These are phyloP conservation scores for Exaiptasia diaphana DNA, from an alignment of 64 coral and sea anemone genomes.

Conservation along the genomic window DNA sequence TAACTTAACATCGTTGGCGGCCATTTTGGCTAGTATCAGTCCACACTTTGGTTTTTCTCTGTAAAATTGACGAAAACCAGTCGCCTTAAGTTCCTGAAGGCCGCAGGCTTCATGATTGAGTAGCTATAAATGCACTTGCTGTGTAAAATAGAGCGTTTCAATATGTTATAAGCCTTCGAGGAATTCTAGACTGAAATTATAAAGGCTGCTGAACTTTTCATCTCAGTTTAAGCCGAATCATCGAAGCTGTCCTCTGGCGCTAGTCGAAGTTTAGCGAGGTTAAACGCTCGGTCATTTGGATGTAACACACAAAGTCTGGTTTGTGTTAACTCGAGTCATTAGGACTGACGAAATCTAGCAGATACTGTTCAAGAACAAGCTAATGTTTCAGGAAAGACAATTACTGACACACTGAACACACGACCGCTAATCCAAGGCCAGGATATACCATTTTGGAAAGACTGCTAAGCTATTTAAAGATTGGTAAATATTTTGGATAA, in stretches of 20 bases:
- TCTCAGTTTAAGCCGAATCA: slow-evolving; percentile 11
- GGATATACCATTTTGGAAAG: background rate
- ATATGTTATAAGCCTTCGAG: no score
- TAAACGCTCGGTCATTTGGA: slow-evolving; percentile 8
- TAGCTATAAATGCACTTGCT: no score
- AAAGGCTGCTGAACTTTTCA: no score
- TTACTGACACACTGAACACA: background rate
- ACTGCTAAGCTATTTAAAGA: slow-evolving; percentile 5
- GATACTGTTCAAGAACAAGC: background rate
- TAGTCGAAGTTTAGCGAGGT: slow-evolving; percentile 2
- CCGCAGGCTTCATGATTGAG: no score
- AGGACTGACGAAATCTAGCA: slow-evolving; percentile 7
- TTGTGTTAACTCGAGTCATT: background rate
- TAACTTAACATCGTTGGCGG: background rate
- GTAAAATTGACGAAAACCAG: slow-evolving; percentile 2
- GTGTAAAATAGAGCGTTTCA: no score
- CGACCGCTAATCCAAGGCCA: background rate
- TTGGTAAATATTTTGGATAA: slow-evolving; percentile 14
- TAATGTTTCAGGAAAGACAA: background rate
- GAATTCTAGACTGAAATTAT: no score
- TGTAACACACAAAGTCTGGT: background rate
- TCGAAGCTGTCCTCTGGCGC: background rate
- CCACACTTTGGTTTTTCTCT: background rate
- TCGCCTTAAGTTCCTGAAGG: no score
- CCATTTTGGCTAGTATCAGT: background rate